Evolutionary conservation across 2,888 invertebrate species (phyloP), one percentile per base, ranked within the genome.

Genomic region (Perizoma affinitatum): DNA sequence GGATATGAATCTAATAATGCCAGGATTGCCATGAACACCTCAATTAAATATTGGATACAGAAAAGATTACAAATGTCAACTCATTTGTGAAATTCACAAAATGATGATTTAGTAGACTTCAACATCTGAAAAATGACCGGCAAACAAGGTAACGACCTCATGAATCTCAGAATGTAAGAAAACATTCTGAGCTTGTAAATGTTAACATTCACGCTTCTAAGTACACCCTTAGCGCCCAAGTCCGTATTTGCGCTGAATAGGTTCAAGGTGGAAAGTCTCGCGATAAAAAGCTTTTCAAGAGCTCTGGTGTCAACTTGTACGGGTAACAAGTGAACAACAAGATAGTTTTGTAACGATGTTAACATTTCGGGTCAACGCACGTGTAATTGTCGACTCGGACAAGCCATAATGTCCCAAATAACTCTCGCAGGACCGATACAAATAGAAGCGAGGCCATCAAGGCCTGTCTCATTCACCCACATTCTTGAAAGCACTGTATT

Each of bases 401-500:
- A 75, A 83, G 77, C 73, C 22, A 22, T 76, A 75, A 76, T 71
- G 81, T 73, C 76, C 83, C 72, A 82, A 84, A 88, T 87, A 87
- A 78, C 79, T 79, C 67, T 75, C 69, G 68, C 63, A 69, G 71
- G 65, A 74, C 69, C 64, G 73, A 79, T 79, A 78, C 72, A 76
- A 79, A 80, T 82, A 74, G 76, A 79, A 73, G 51, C 60, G 64
- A 70, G 69, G 66, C 60, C 59, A 56, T 59, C 56, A 63, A 70
- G 58, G 54, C 53, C 68, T 67, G 68, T 33, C 63, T 67, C 67
- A 73, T 67, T 70, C 67, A 69, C 70, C 65, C 60, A 71, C 61
- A 69, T 71, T 63, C 55, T 34, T 54, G 42, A 56, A 53, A 61
- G 55, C 55, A 61, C 62, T 63, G 63, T 49, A 63, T 65, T 63